phyloP scores from a whole-genome alignment of 1,140 invertebrate species.

The Macrocentrus cingulum region DNA sequence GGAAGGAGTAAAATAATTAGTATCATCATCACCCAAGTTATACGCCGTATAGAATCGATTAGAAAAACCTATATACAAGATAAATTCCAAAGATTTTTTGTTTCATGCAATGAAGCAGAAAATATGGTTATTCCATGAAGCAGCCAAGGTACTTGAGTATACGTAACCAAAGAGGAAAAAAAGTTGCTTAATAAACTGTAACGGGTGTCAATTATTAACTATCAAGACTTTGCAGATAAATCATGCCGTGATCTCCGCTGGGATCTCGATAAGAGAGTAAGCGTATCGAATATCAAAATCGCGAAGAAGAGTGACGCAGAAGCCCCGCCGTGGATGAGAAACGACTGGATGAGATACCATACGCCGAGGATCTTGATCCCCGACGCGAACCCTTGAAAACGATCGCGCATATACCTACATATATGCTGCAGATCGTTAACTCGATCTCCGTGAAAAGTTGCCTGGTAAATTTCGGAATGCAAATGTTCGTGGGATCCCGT shows the following conservation, averaged over 20 bases:
- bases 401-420: background rate
- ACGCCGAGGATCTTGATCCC: background rate
- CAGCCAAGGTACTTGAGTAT: too few species aligned
- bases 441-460: constrained; percentile 23
- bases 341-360: constrained; percentile 3
- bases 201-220: too few species aligned
- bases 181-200: background rate
- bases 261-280: background rate
- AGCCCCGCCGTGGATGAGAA: constrained; percentile 31
- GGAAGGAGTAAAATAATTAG: too few species aligned
- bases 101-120: too few species aligned
- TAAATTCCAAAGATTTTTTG: too few species aligned
- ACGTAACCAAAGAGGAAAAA: background rate
- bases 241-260: too few species aligned
- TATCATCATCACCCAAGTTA: too few species aligned
- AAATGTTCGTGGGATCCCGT: constrained; percentile 39
- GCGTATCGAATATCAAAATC: constrained; percentile 29
- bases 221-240: too few species aligned
- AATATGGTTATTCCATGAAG: too few species aligned
- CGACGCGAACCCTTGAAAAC: background rate
- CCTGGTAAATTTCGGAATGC: constrained; percentile 18
- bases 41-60: too few species aligned
- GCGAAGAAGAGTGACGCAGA: constrained; percentile 33
- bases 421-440: constrained; percentile 8
- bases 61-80: too few species aligned